phyloP scores from a whole-genome alignment of 2,113 vertebrate species.

The Paraplagusia blochii region DNA sequence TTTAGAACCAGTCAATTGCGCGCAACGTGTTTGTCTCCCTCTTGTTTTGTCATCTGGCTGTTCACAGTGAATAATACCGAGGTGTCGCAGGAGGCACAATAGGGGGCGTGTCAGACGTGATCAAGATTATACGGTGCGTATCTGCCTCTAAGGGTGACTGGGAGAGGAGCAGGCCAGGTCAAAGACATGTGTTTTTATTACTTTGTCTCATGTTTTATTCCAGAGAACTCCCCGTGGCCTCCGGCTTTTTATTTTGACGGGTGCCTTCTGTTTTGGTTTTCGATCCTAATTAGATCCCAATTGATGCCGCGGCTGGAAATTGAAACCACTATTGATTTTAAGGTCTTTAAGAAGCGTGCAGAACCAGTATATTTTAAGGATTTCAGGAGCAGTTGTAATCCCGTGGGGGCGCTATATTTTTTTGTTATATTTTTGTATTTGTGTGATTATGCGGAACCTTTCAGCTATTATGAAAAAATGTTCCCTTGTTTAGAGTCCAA shows the following conservation, averaged over 20 bases:
- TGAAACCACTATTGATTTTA: no score
- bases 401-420: no score
- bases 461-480: no score
- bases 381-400: no score
- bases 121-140: conserved; percentile 9
- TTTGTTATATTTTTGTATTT: no score
- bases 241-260: not conserved
- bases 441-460: no score
- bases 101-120: conserved; percentile 11
- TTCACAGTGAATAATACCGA: not conserved
- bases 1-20: conserved; percentile 7
- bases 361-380: no score
- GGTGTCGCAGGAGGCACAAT: conserved; percentile 11
- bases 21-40: conserved; percentile 1
- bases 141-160: not conserved
- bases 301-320: no score
- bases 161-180: conserved; percentile 24
- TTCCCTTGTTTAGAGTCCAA: no score
- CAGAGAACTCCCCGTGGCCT: not conserved
- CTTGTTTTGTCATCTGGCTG: not conserved
- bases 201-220: conserved; percentile 20
- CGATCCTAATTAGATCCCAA: not conserved
- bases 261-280: not conserved
- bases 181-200: conserved; percentile 30
- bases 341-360: no score